Evolutionary conservation across 2,888 invertebrate species (phyloP).

Genomic region (Catocala sponsa): DNA sequence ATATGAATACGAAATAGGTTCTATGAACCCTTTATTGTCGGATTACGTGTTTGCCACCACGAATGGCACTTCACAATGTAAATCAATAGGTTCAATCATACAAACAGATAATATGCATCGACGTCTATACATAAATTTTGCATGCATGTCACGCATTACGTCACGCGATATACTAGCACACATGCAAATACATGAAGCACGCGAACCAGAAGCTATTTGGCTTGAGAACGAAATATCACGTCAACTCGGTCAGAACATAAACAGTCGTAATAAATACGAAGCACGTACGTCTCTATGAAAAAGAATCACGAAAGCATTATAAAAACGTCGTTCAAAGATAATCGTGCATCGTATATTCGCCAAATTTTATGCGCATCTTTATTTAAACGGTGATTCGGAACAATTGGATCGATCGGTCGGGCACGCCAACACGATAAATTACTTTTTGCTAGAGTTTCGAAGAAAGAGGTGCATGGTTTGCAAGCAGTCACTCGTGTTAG

Average conservation of each 20-base stretch:
- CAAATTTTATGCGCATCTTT: slow-evolving; percentile 82
- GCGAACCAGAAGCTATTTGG: slow-evolving; percentile 25
- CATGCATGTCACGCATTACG: slow-evolving; percentile 28
- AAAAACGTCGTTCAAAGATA: slow-evolving; percentile 61
- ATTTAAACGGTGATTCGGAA: slow-evolving; percentile 70
- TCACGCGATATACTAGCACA: slow-evolving; percentile 36
- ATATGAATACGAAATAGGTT: slow-evolving; percentile 13
- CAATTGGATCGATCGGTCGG: slow-evolving; percentile 76
- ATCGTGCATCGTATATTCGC: slow-evolving; percentile 71
- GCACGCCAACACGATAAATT: slow-evolving; percentile 83
- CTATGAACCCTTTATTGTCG: slow-evolving; percentile 10
- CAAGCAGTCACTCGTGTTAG: slow-evolving; percentile 70
- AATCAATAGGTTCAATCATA: slow-evolving; percentile 9
- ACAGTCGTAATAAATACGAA: slow-evolving; percentile 38
- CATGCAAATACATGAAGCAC: slow-evolving; percentile 31
- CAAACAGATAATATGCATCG: slow-evolving; percentile 20
- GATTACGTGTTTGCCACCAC: slow-evolving; percentile 1
- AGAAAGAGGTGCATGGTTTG: slow-evolving; percentile 70
- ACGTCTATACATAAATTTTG: slow-evolving; percentile 27
- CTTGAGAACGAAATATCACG: slow-evolving; percentile 38
- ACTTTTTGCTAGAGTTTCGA: slow-evolving; percentile 78
- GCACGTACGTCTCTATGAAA: slow-evolving; percentile 39
- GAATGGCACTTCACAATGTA: slow-evolving; percentile 5
- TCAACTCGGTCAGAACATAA: slow-evolving; percentile 37
- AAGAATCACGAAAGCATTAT: slow-evolving; percentile 63